Base-by-base conservation (phyloP, 2,113 vertebrate species). In the Garra rufa region DNA sequence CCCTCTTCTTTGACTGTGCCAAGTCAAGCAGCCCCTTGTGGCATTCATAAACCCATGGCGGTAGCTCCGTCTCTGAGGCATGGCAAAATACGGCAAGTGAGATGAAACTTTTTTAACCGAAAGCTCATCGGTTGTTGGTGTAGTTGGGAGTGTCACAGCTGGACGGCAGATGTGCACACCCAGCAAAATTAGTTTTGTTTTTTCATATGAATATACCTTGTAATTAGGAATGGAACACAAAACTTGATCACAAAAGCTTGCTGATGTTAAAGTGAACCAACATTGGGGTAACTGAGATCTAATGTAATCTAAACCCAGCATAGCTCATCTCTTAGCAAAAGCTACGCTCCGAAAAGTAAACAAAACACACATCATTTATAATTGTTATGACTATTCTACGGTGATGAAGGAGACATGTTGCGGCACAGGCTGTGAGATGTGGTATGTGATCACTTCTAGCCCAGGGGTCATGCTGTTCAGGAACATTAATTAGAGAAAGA, bases 1-100 rank as follows among this genome's bases (percentile, higher is more conserved):
- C 79, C 48, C 13, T 79, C 38, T 41, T 46, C 34, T 28, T 52
- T 9, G 1, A 19, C 38, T 30, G 41, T 75, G 75, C 74, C 67
- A 46, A 50, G 26, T 14, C 26, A 73, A 86, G 67, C 34, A 46
- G 52, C 34, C 15, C 38, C 74, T 21, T 24, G 41, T 6, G 24
- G 34, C 69, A 83, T 76, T 87, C 76, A 73, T 70, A 71, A 77
- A 71, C 44, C 71, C 84, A 85, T 0, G 59, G 67, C 76, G 19
- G 57, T 19, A 74, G 24, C 77, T 50, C 34, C 13, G 30, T 82
- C 82, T 65, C 46, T 48, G 69, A 44, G 80, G 30, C 21, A 74
- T 59, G 30, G 30, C 77, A 11, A 82, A 85, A 67, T 15, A 69
- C 77, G n/a, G 76, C 52, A 61, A 57, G 76, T 17, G 61, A 44